Conservation (phyloP, 2,113 vertebrate species). For the Mustela lutreola region DNA sequence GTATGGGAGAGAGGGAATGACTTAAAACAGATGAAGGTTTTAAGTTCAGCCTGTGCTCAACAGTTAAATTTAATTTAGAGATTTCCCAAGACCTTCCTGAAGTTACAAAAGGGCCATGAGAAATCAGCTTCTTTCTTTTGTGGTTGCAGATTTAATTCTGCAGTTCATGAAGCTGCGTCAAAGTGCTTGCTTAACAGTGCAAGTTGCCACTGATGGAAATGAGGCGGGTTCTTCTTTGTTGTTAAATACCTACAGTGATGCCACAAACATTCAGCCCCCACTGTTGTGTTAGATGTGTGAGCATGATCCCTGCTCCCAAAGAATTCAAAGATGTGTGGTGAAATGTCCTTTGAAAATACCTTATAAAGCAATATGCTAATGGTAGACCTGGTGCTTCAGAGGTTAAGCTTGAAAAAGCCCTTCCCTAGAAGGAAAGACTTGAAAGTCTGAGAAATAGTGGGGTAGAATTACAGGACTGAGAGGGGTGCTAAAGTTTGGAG, state of each 20-base stretch:
- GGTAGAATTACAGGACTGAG: constrained; percentile 18
- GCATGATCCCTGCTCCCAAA: not conserved
- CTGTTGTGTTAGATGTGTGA: not conserved
- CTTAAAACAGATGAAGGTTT: constrained; percentile 79
- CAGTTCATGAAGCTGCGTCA: constrained; percentile 73
- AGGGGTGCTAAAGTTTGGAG: not conserved
- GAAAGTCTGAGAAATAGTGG: constrained; percentile 10
- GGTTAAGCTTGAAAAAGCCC: constrained; percentile 65
- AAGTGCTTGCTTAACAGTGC: constrained; percentile 75
- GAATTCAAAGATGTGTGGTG: constrained; percentile 13
- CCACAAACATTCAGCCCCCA: not conserved
- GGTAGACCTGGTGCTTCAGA: not conserved
- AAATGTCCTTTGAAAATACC: constrained; percentile 27
- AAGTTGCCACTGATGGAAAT: constrained; percentile 43
- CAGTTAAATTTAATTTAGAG: constrained; percentile 76
- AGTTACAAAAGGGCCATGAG: constrained; percentile 76
- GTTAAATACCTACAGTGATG: constrained; percentile 70
- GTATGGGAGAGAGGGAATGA: constrained; percentile 35
- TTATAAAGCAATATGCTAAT: constrained; percentile 59
- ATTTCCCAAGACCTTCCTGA: constrained; percentile 77
- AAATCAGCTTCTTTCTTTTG: constrained; percentile 71
- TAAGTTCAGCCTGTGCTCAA: constrained; percentile 71
- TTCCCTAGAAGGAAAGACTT: constrained; percentile 53
- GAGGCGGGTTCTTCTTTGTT: constrained; percentile 52
- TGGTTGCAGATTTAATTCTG: constrained; percentile 81